Percentiles rank a stretch among this genome's conserved stretches.
Conservation (phyloP, 2,113 vertebrate genomes). For the Peromyscus maniculatus region DNA sequence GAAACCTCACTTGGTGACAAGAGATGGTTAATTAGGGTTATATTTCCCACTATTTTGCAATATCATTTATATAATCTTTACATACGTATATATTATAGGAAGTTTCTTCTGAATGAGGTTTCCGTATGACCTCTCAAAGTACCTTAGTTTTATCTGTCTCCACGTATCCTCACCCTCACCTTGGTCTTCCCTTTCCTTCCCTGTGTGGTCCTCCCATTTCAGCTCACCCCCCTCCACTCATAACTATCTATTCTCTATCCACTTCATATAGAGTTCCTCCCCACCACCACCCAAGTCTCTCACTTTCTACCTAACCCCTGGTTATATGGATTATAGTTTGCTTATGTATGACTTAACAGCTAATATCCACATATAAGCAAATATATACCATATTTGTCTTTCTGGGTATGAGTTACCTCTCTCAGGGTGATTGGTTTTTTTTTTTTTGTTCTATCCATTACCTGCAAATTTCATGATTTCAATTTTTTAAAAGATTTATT, state of each 20-base stretch:
- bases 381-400: background rate
- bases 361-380: background rate
- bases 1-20: background rate
- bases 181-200: background rate
- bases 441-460: background rate
- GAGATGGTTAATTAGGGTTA: background rate
- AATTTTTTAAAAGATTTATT: background rate
- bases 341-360: background rate
- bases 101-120: background rate
- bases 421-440: background rate
- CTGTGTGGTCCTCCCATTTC: background rate
- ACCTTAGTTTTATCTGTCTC: background rate
- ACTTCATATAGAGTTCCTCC: background rate
- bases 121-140: background rate
- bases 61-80: background rate
- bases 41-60: background rate
- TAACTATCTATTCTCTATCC: background rate
- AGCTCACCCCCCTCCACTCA: background rate
- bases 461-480: background rate
- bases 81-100: background rate
- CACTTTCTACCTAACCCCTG: background rate
- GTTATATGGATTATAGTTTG: background rate
- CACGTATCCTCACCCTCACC: background rate
- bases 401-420: background rate
- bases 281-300: background rate